Evolutionary conservation across 2,113 vertebrate genomes (phyloP), one percentile per base, ranked within the genome.

Genomic region (Melierax canorus): DNA sequence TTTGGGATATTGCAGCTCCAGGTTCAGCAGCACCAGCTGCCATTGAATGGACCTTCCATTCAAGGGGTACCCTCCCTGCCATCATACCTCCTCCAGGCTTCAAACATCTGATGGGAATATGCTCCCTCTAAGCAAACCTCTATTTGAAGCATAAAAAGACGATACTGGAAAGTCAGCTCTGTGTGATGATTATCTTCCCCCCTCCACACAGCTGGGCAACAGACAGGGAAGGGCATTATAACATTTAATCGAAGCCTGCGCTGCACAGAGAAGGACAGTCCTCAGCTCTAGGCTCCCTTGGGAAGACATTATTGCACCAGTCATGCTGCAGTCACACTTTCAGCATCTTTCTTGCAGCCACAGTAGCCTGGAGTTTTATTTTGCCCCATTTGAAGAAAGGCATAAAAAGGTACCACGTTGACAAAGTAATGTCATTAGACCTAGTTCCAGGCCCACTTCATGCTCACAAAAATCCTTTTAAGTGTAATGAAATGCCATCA

Each of bases 381-480:
- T 86, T 78, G 51, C 80, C 88, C 55, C 6, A 0, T 76, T 71
- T 80, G 38, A 92, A 79, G 36, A 58, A 38, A 81, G 32, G 55
- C 36, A 81, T 71, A 55, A 86, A 94, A 90, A 90, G 63, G 74
- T 66, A 94, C 55, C 32, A 80, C 18, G 7, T 27, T 88, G 71
- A 92, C 86, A 86, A 91, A 90, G 84, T 74, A 74, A 84, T 81
- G 73, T 56, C 69, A 77, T 92, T 78, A 96, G 46, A 73, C 23
- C 50, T 50, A 87, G 80, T 91, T 92, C 64, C 75, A 78, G 80
- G 64, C 50, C 77, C 26, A 66, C 80, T 88, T 88, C 69, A 63
- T 68, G 56, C 88, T 92, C 69, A 71, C 50, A 95, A 91, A 94
- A 97, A 71, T 67, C 80, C 76, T 95, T 96, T 96, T 43, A 81